A percentile compares a stretch with the other conserved stretches of the same genome.
Evolutionary conservation across 2,113 vertebrate genomes (phyloP).

Genomic region (Lophura nycthemera): DNA sequence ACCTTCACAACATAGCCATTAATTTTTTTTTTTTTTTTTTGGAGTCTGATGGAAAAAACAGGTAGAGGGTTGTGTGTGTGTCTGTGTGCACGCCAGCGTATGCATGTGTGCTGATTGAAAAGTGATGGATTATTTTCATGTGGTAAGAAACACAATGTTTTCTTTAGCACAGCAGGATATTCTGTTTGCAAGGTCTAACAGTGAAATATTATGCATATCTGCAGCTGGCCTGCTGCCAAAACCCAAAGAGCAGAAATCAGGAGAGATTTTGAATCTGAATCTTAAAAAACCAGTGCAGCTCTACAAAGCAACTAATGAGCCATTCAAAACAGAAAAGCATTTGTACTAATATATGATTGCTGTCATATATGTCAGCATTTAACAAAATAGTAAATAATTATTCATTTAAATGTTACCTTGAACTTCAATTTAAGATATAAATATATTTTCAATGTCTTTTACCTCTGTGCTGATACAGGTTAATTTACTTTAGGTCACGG

Average conservation of each 20-base stretch:
- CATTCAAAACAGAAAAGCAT: conserved; percentile 76
- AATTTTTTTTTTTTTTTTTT: conserved; percentile 68
- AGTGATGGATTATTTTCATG: conserved; percentile 97
- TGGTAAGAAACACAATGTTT: conserved; percentile 98
- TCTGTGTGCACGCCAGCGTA: rapidly evolving
- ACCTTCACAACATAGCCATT: conserved; percentile 82
- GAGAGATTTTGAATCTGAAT: conserved; percentile 78
- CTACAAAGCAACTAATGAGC: conserved; percentile 78
- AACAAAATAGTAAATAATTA: conserved; percentile 82
- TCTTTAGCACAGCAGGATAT: conserved; percentile 99
- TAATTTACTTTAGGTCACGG: conserved; percentile 32
- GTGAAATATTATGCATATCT: conserved; percentile 97
- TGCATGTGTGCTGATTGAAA: conserved; percentile 83
- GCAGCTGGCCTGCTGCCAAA: conserved; percentile 86
- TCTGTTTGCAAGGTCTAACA: conserved; percentile 95
- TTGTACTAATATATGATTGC: conserved; percentile 73
- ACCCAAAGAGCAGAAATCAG: conserved; percentile 78
- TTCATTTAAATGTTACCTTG: conserved; percentile 77
- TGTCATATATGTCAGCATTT: conserved; percentile 72
- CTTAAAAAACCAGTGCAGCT: conserved; percentile 72
- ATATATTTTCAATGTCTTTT: conserved; percentile 58
- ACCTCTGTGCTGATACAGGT: conserved; percentile 20
- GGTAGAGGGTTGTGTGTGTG: conserved; percentile 77
- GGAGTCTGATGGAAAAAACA: conserved; percentile 93
- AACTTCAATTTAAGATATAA: conserved; percentile 73